Evolutionary conservation across 2,888 invertebrate genomes (phyloP), one percentile per base, ranked within the genome.

Genomic region (Mylabris sibirica): DNA sequence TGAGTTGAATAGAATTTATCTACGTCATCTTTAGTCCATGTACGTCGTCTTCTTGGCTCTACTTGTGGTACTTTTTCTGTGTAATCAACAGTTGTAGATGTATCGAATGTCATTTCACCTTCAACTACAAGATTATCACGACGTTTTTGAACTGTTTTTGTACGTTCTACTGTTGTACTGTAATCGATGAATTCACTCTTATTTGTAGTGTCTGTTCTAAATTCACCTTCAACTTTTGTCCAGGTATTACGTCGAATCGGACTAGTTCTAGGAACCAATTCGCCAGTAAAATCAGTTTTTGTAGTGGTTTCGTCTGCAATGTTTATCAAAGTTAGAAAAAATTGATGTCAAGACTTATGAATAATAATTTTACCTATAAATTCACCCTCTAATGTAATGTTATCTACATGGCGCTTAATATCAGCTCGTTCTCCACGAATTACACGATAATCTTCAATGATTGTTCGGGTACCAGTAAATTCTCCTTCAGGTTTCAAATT

Each of bases 141-240:
- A 78, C 88, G 88, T 74, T 86, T 87, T 67, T 87, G 85, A 34
- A 90, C 87, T 68, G 89, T 85, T 68, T 88, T 89, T 26, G 90
- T 89, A 73, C 88, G 87, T 82, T 92, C 89, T 2, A 87, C 83
- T 14, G 82, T 81, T 3, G 87, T 86, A 17, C 88, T 89, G 78
- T 89, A 89, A 82, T 92, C 90, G 67, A 91, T 85, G 77, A 87
- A 92, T 83, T 92, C 92, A 0, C 89, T 87, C 81, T 88, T 87
- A 63, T 86, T 88, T 20, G 92, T 92, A 4, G 92, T 92, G 76
- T 91, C 91, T 57, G 90, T 89, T 59, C 84, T 87, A 84, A 93
- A 90, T 66, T 93, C 92, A 35, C 92, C 93, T 84, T 92, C 92
- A 59, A 92, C 85, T 83, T 93, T 93, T 0, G 93, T 93, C 87